Conservation (phyloP, 2,888 invertebrate genomes). For the Pachliopta kotzebuea region DNA sequence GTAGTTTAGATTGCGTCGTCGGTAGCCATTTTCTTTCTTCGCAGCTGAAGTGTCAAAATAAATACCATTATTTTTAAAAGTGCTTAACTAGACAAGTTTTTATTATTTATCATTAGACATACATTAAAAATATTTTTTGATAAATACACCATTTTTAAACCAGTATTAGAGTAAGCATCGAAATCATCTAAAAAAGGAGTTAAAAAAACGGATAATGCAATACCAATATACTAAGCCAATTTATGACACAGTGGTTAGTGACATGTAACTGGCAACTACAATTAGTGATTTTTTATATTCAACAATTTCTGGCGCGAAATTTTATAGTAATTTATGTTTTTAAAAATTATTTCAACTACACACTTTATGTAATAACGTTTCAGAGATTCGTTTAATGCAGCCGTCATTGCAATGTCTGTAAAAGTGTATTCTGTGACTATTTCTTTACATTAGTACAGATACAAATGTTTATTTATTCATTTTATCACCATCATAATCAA, state of each 20-base stretch:
- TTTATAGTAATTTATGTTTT: not conserved
- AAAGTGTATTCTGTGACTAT: too few species aligned
- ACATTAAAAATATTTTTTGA: not conserved
- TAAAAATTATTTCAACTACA: not conserved
- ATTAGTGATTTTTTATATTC: not conserved
- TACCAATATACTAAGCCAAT: slow-evolving; percentile 16
- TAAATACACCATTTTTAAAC: slow-evolving; percentile 5
- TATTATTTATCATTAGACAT: not conserved
- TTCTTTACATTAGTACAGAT: too few species aligned
- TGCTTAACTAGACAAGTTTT: not conserved
- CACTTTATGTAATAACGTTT: not conserved
- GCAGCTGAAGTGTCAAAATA: slow-evolving; percentile 35
- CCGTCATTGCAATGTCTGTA: too few species aligned
- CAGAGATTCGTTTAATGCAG: too few species aligned
- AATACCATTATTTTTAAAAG: slow-evolving; percentile 14
- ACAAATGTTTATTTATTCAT: too few species aligned
- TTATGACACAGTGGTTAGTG: not conserved
- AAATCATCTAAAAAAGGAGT: not conserved
- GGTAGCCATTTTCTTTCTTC: slow-evolving; percentile 53
- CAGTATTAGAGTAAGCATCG: not conserved
- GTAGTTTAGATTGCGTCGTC: slow-evolving; percentile 32
- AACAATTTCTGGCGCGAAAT: not conserved
- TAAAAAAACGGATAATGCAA: slow-evolving; percentile 12
- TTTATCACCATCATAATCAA: too few species aligned
- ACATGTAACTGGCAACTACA: slow-evolving; percentile 2